phyloP scores from a whole-genome alignment of 1,140 invertebrate species.

The Ladona fulva region DNA sequence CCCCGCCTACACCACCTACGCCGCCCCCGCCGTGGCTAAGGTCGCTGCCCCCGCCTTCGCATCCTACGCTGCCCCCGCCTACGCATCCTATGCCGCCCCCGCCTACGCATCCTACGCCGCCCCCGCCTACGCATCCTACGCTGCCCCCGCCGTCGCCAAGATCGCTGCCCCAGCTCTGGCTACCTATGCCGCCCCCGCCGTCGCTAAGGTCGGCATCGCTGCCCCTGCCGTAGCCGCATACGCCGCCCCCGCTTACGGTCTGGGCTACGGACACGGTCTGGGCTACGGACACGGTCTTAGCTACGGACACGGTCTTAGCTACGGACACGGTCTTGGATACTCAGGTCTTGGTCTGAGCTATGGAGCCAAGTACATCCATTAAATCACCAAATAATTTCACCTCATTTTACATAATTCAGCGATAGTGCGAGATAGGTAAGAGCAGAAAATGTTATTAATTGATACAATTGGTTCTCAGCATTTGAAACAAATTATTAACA shows the following conservation, averaged over 20 bases:
- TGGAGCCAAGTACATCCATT: neutral
- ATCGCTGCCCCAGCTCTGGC: conserved; percentile 16
- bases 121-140: conserved; percentile 11
- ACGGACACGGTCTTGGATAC: neutral
- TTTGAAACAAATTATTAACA: too few relatives aligned
- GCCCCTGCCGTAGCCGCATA: conserved; percentile 3
- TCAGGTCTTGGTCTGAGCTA: neutral
- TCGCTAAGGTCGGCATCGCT: conserved; percentile 14
- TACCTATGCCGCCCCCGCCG: conserved; percentile 23
- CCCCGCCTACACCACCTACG: conserved; percentile 12
- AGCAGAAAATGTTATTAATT: too few relatives aligned
- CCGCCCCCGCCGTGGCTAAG: conserved; percentile 11
- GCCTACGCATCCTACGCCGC: conserved; percentile 16
- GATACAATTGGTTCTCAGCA: too few relatives aligned
- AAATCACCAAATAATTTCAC: neutral
- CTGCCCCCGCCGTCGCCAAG: conserved; percentile 12
- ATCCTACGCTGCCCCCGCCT: conserved; percentile 15
- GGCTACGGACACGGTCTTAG: neutral
- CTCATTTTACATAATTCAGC: neutral
- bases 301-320: neutral
- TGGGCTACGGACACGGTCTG: neutral
- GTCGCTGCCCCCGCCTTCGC: neutral
- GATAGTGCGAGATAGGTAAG: too few relatives aligned
- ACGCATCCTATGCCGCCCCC: conserved; percentile 22
- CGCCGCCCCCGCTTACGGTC: conserved; percentile 13